These are phyloP conservation scores for Hyperoplus immaculatus DNA, from an alignment of 2,797 vertebrate species.

Conservation along the genomic window DNA sequence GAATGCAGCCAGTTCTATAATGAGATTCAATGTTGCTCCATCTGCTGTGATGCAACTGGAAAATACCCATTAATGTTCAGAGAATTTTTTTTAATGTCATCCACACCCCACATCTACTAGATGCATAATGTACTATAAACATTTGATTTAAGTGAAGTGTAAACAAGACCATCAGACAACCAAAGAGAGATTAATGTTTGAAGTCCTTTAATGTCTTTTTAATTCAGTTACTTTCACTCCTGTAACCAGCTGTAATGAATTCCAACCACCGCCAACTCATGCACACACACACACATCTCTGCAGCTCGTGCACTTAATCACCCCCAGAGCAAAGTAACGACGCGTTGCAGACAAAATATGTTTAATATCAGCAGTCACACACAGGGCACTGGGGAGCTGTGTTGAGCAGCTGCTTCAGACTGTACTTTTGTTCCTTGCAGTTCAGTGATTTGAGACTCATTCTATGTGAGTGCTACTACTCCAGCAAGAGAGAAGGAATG, in stretches of 20 bases:
- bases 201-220: conserved; percentile 37
- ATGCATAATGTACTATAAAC: conserved; percentile 35
- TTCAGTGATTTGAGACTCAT: conserved; percentile 56
- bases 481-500: conserved; percentile 25
- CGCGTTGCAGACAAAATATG: conserved; percentile 30
- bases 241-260: conserved; percentile 35
- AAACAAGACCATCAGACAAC: conserved; percentile 48
- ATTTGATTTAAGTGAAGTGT: conserved; percentile 27
- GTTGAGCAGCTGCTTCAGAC: conserved; percentile 28
- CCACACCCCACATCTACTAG: conserved; percentile 5
- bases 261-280: conserved; percentile 12
- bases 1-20: not conserved
- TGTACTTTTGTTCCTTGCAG: conserved; percentile 21
- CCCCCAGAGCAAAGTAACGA: conserved; percentile 28
- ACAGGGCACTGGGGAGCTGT: conserved; percentile 31
- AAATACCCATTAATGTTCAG: not conserved
- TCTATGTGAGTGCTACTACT: conserved; percentile 48
- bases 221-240: conserved; percentile 27
- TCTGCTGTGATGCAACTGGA: not conserved
- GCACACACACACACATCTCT: conserved; percentile 7
- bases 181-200: conserved; percentile 50
- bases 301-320: conserved; percentile 46
- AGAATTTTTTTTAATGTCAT: conserved; percentile 5
- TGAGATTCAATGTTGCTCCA: not conserved
- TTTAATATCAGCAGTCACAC: conserved; percentile 42